Conservation (phyloP, 2,888 invertebrate species). For the Griposia aprilina region DNA sequence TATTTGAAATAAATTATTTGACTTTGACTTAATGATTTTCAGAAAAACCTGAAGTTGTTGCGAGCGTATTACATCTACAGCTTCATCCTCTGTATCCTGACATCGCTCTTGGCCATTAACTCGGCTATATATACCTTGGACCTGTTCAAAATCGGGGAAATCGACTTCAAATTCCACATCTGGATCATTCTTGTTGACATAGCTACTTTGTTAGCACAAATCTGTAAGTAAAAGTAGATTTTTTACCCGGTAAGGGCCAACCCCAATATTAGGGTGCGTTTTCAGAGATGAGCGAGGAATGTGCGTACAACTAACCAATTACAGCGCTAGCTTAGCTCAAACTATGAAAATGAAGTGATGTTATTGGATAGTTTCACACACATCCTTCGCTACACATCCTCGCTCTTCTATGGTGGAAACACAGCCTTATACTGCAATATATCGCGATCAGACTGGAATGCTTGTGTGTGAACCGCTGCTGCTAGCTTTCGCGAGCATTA, state of each 20-base stretch:
- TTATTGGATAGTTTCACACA: no score
- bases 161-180: slow-evolving; percentile 4
- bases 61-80: slow-evolving; percentile 35
- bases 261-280: background rate
- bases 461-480: background rate
- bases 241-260: background rate
- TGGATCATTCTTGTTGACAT: slow-evolving; percentile 13
- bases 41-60: slow-evolving; percentile 37
- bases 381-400: no score
- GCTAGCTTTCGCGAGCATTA: no score
- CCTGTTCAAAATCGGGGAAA: background rate
- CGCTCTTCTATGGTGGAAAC: no score
- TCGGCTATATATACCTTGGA: background rate
- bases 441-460: background rate
- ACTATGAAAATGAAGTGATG: background rate
- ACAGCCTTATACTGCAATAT: background rate
- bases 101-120: background rate
- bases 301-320: background rate
- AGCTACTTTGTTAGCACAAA: slow-evolving; percentile 13
- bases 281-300: background rate
- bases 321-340: background rate
- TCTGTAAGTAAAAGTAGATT: slow-evolving; percentile 13
- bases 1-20: no score
- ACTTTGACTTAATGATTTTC: background rate
- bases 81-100: slow-evolving; percentile 16